A percentile compares a stretch with the other conserved stretches of the same genome.
Evolutionary conservation across 1,140 invertebrate species (phyloP).

Genomic region (Aphaenogaster ashmeadi): DNA sequence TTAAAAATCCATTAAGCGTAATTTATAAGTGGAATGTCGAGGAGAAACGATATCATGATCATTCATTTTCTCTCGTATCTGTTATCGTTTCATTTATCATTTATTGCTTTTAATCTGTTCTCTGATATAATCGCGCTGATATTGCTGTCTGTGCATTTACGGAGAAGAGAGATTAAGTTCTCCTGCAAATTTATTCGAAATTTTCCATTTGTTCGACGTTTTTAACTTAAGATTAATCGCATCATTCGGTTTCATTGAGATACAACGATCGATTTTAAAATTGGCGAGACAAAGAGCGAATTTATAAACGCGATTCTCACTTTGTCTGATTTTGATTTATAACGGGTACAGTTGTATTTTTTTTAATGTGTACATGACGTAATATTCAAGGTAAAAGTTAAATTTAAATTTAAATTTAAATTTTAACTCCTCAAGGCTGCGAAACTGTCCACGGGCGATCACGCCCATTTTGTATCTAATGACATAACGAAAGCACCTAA

Average conservation of each 20-base stretch:
- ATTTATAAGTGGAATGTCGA: background rate
- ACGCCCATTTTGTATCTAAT: constrained; percentile 37
- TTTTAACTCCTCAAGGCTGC: background rate
- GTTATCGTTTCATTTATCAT: constrained; percentile 33
- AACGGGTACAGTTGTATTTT: background rate
- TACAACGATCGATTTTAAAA: constrained; percentile 7
- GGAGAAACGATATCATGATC: background rate
- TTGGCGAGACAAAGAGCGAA: constrained; percentile 5
- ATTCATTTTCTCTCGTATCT: constrained; percentile 25
- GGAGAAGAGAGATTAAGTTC: background rate
- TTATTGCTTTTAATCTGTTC: constrained; percentile 16
- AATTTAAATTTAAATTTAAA: background rate
- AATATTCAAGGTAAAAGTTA: background rate
- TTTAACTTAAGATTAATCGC: background rate
- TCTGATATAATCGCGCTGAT: background rate
- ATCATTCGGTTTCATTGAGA: background rate
- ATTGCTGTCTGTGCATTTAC: background rate
- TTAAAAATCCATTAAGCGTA: constrained; percentile 26
- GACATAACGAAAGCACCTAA: constrained; percentile 66
- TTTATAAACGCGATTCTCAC: background rate
- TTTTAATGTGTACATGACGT: background rate
- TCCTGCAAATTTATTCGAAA: background rate
- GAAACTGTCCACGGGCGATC: background rate
- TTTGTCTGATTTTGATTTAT: background rate
- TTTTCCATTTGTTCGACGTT: background rate